Base-by-base conservation (phyloP, 2,888 invertebrate genomes). In the Andrena trimmerana region DNA sequence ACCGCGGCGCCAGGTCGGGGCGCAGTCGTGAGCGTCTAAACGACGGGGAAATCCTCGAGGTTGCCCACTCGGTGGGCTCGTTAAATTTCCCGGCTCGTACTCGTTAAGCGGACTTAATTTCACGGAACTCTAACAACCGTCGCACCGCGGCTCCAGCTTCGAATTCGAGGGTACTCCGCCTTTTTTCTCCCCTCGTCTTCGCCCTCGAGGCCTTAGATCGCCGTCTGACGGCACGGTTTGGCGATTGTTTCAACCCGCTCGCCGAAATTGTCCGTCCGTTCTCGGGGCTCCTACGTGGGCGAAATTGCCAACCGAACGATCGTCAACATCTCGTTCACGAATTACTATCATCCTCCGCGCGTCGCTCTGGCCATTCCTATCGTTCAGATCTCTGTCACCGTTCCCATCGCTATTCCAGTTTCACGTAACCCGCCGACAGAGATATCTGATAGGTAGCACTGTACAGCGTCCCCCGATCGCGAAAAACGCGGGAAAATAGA, bases 31-130 rank as follows among this genome's bases (percentile, higher is more conserved):
- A 27, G 36, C 77, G 71, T 77, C 69, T 62, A 50, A 50, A 60
- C 36, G 67, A 31, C 57, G 50, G 68, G 6, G 63, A 83, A 83
- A 77, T 70, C 52, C 65, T 67, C 54, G 48, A 54, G n/a, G 36
- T 36, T 50, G 66, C 2, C 33, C 2, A 50, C n/a, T 57, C 29
- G 27, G 48, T 33, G 66, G 71, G 74, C 65, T 66, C 84, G 80
- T 84, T 84, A 80, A 84, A 84, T 84, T 80, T 71, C 73, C 48
- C 73, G 48, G 42, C 69, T 83, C 70, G 72, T 78, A 78, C 80
- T 83, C 80, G 86, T 85, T 88, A 83, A 83, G 73, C 88, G 78
- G 85, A 83, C 85, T 88, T 83, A 83, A 85, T 83, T 85, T 87
- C 83, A 78, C 76, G 79, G 79, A 59, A 76, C 74, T 83, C 76